Evolutionary conservation across 1,140 invertebrate species (phyloP), one percentile per base, ranked within the genome.

Genomic region (Plectrocnemia conspersa): DNA sequence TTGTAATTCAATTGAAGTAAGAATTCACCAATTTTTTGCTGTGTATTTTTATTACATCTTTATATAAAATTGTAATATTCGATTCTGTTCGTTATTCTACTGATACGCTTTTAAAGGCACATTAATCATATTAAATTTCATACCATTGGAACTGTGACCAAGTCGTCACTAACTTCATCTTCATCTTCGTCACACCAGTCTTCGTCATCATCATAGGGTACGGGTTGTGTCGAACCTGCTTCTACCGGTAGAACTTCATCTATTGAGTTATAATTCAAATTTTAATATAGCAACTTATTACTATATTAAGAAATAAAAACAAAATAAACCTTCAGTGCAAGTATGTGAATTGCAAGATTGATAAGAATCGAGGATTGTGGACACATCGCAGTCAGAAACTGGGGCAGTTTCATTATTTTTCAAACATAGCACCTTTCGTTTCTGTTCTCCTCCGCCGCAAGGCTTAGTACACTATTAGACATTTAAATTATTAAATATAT

Each of bases 371-470:
- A 84, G 80, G 19, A 89, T 81, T 21, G 70, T 72, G 7, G 78
- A 73, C 5, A 74, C 67, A 63, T 84, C 80, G 62, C 92, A 96
- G 35, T 83, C 77, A 0, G 52, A 65, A 0, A 69, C 50, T 33
- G 76, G 63, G 1, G 82, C 80, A 7, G 80, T 80, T 33, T 75
- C 74, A 23, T 86, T 82, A 49, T 88, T 86, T 33, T 80, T 76
- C 41, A 95, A 69, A 64, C 93, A 97, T 52, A 94, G 72, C 0
- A 93, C 82, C 64, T 85, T 82, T 6, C 91, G 77, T 1, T 68
- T 73, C 65, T 82, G 83, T 38, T 79, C 77, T 7, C 92, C 92
- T 7, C 89, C 88, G 2, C 87, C 91, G 64, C 93, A 96, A 23
- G 78, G 67, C 64, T 88, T 88, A 1, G 84, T 82, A 60, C 91